Percentiles rank a stretch among this genome's conserved stretches.
phyloP scores from a whole-genome alignment of 2,797 vertebrate species.

The Sebastes goodei region DNA sequence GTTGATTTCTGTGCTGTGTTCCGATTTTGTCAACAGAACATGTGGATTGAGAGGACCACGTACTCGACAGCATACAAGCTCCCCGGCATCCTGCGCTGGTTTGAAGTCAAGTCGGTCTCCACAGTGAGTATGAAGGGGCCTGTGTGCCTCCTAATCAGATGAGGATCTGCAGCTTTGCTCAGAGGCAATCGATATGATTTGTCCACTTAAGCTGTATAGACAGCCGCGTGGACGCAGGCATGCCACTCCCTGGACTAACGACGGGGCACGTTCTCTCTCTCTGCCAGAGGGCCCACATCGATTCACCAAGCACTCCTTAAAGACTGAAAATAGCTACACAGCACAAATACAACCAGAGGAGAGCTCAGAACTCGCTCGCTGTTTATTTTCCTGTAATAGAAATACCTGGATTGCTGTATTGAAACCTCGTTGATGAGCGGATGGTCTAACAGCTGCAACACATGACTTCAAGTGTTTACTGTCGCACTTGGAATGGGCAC shows the following conservation, averaged over 20 bases:
- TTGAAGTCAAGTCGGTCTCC: slow-evolving; percentile 82
- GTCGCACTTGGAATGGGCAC: neutral
- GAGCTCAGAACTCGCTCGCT: slow-evolving; percentile 21
- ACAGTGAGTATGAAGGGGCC: slow-evolving; percentile 73
- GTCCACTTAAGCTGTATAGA: slow-evolving; percentile 67
- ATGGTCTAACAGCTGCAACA: slow-evolving; percentile 1
- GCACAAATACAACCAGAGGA: slow-evolving; percentile 28
- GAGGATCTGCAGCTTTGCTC: slow-evolving; percentile 49
- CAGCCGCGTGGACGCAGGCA: slow-evolving; percentile 35
- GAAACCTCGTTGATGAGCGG: slow-evolving; percentile 20
- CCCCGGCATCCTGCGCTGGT: slow-evolving; percentile 87
- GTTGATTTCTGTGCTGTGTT: neutral
- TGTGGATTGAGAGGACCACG: slow-evolving; percentile 87
- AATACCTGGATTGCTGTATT: slow-evolving; percentile 43
- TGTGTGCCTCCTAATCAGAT: slow-evolving; percentile 53
- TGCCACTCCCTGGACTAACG: slow-evolving; percentile 36
- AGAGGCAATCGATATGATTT: slow-evolving; percentile 65
- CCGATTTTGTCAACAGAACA: slow-evolving; percentile 74
- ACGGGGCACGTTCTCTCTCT: slow-evolving; percentile 29
- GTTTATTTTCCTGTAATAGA: slow-evolving; percentile 46
- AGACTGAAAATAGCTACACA: slow-evolving; percentile 51
- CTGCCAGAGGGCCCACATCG: slow-evolving; percentile 49
- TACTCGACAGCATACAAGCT: slow-evolving; percentile 85
- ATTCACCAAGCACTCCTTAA: slow-evolving; percentile 50
- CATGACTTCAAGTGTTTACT: slow-evolving; percentile 23